Conservation (phyloP, 1,140 invertebrate species). For the Piezodorus guildinii region DNA sequence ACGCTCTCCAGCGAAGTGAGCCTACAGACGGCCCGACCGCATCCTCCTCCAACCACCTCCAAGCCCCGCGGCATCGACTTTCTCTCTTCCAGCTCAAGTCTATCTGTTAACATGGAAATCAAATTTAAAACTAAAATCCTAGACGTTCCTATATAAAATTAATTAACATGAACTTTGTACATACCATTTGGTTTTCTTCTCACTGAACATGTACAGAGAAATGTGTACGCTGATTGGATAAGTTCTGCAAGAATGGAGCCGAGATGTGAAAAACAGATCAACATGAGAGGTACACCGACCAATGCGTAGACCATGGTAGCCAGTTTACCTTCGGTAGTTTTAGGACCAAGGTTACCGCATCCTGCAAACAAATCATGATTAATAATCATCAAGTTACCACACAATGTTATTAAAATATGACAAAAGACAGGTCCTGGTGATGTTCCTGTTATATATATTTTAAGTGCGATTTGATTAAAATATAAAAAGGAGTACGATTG, state of each 20-base stretch:
- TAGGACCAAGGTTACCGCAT: slow-evolving; percentile 68
- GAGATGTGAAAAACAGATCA: slow-evolving; percentile 75
- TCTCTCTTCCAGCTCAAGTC: slow-evolving; percentile 17
- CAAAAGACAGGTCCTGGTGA: no score
- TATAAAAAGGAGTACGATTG: no score
- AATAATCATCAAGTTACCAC: no score
- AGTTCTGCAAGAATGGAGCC: slow-evolving; percentile 65
- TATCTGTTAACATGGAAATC: background rate
- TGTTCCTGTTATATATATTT: no score
- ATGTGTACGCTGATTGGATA: slow-evolving; percentile 57
- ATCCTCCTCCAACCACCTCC: slow-evolving; percentile 24
- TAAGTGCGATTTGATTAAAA: no score
- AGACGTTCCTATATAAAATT: no score
- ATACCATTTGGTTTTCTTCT: background rate
- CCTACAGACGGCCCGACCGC: slow-evolving; percentile 25
- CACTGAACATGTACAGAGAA: slow-evolving; percentile 41
- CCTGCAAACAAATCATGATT: no score
- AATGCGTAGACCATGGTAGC: slow-evolving; percentile 78
- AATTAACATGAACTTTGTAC: no score
- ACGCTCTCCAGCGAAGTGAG: slow-evolving; percentile 24
- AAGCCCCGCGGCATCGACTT: background rate
- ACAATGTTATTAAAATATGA: no score
- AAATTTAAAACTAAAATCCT: no score
- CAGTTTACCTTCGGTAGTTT: slow-evolving; percentile 61
- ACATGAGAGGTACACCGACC: slow-evolving; percentile 72